Conservation (phyloP, 2,113 vertebrate genomes). For the Gallinago jamesoni region DNA sequence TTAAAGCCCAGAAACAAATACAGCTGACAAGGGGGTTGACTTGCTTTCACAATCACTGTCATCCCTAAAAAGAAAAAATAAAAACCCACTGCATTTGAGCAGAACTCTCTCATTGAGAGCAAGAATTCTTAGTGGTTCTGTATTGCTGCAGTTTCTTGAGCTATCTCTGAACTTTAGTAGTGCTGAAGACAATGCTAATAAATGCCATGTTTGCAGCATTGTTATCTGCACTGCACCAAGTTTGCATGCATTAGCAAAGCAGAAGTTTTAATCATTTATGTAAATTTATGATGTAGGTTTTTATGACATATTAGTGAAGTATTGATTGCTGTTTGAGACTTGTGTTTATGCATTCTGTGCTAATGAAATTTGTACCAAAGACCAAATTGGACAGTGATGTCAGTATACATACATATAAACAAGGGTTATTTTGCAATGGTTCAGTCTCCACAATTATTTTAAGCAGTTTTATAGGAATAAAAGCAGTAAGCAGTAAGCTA, state of each 20-base stretch:
- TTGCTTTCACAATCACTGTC: background rate
- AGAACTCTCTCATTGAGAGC: background rate
- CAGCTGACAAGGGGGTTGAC: background rate
- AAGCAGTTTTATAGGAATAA: slow-evolving; percentile 24
- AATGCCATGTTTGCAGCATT: background rate
- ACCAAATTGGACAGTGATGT: background rate
- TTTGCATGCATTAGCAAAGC: background rate
- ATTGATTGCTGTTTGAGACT: background rate
- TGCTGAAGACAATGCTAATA: background rate
- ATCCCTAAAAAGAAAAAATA: background rate
- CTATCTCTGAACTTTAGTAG: background rate
- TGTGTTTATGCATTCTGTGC: background rate
- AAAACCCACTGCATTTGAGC: background rate
- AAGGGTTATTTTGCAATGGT: background rate
- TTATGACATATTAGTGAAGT: background rate
- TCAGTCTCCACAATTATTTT: slow-evolving; percentile 4
- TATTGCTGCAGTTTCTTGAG: background rate
- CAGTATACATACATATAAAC: background rate
- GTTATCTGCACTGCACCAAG: background rate
- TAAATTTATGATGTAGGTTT: background rate
- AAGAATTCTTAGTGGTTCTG: background rate
- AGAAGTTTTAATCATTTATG: background rate
- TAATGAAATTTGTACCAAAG: background rate
- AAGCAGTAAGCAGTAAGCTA: background rate
- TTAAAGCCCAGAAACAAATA: background rate